These are phyloP conservation scores for Eulemur rubriventer DNA, from an alignment of 2,797 vertebrate genomes.

Conservation along the genomic window DNA sequence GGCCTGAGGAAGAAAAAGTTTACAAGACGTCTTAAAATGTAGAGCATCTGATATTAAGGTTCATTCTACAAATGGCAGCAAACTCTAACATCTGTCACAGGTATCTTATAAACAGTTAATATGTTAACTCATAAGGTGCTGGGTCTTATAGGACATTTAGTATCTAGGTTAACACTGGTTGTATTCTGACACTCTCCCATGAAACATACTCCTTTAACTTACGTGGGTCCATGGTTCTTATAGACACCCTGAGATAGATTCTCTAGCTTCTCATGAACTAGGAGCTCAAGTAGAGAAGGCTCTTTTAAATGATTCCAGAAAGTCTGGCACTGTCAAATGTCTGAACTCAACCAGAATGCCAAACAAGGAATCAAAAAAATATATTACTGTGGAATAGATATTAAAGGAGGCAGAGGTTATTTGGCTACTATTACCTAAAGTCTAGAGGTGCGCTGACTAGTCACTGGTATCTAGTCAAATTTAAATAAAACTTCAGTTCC, in stretches of 20 bases:
- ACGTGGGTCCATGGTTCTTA: not conserved
- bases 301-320: not conserved
- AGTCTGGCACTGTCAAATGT: constrained; percentile 8
- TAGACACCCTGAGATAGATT: not conserved
- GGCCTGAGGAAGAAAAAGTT: constrained; percentile 78
- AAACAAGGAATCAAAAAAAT: not conserved
- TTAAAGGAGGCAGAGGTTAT: not conserved
- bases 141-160: not conserved
- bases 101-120: not conserved
- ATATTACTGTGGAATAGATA: not conserved
- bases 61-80: not conserved
- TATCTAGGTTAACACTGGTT: not conserved
- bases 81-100: not conserved
- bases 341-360: not conserved
- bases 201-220: not conserved
- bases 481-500: not conserved
- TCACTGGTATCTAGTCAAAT: not conserved
- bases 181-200: not conserved
- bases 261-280: not conserved
- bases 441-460: not conserved
- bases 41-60: not conserved
- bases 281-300: not conserved
- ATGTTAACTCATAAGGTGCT: not conserved
- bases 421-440: not conserved
- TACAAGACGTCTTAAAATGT: not conserved